These are phyloP conservation scores for Dysdera silvatica DNA, from an alignment of 1,140 invertebrate genomes.

Conservation along the genomic window DNA sequence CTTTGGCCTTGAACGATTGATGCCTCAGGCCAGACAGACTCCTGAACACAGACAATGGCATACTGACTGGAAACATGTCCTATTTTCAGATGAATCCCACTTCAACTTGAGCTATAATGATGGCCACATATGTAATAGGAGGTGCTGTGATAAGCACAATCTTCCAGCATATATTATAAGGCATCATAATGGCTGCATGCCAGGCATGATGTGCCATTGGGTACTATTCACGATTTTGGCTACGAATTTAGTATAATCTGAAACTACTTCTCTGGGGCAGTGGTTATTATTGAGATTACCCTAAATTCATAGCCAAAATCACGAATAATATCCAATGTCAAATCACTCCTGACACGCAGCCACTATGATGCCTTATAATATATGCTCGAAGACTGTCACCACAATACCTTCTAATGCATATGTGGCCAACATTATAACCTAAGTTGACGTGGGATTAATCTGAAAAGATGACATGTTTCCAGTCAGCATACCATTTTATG, in stretches of 20 bases:
- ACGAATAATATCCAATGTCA: too few species aligned
- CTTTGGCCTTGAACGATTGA: neutral
- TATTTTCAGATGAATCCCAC: neutral
- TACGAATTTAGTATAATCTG: neutral
- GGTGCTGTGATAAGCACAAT: neutral
- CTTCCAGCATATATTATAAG: neutral
- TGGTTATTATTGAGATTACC: too few species aligned
- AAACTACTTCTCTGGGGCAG: neutral
- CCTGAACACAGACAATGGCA: neutral
- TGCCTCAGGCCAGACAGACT: neutral
- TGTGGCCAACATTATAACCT: too few species aligned
- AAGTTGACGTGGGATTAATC: too few species aligned
- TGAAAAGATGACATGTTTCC: too few species aligned
- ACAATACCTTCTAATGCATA: too few species aligned
- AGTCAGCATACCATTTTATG: too few species aligned
- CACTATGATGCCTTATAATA: too few species aligned
- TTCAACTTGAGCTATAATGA: constrained; percentile 7
- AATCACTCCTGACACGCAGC: too few species aligned
- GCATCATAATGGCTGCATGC: neutral
- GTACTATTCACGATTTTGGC: neutral
- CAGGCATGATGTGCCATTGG: neutral
- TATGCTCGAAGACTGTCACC: too few species aligned
- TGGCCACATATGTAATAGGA: neutral
- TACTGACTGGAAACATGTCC: neutral
- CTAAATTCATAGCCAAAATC: too few species aligned